Base-by-base conservation (phyloP, 1,140 invertebrate genomes). In the Parasteatoda tepidariorum region DNA sequence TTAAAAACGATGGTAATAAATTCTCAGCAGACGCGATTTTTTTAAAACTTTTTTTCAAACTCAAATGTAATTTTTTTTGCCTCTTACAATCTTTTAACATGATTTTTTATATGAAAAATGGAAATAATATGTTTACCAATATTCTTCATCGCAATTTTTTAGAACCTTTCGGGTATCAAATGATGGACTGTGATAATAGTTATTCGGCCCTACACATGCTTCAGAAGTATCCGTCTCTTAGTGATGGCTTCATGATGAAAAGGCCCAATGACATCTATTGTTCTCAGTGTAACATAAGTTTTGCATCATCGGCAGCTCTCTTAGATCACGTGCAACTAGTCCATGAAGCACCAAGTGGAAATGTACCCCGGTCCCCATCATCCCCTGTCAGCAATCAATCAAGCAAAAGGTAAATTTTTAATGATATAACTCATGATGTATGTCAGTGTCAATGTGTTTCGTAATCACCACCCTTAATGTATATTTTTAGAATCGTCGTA, bases 301-400 rank as follows among this genome's bases (percentile, higher is more conserved):
- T 92, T 79, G 86, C 90, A 0, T 90, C 90, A 3, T 88, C 90
- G 3, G 88, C 90, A 11, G 88, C 90, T 0, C 91, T 93, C 33
- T 90, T 91, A 7, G 92, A 93, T 83, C 92, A 93, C 86, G 92
- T 93, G 73, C 90, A 92, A 18, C 88, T 92, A 2, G 89, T 90
- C 5, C 92, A 93, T 66, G 91, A 87, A 64, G 84, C 88, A 1
- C 28, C 38, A 5, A 18, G n/a, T 18, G 22, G 33, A 18, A 55
- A 4, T 5, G 38, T 73, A 24, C 89, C 92, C 96, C 87, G 91
- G 95, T 31, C 91, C 92, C 24, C 96, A 97, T 88, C 90, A 97
- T 88, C 90, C 96, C 55, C 94, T 0, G 30, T 64, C 24, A 64
- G 38, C 95, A 86, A 92, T 91, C 0, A 95, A 95, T 87, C 89